Base-by-base conservation (phyloP, 2,113 vertebrate species). In the Patagioenas fasciata region DNA sequence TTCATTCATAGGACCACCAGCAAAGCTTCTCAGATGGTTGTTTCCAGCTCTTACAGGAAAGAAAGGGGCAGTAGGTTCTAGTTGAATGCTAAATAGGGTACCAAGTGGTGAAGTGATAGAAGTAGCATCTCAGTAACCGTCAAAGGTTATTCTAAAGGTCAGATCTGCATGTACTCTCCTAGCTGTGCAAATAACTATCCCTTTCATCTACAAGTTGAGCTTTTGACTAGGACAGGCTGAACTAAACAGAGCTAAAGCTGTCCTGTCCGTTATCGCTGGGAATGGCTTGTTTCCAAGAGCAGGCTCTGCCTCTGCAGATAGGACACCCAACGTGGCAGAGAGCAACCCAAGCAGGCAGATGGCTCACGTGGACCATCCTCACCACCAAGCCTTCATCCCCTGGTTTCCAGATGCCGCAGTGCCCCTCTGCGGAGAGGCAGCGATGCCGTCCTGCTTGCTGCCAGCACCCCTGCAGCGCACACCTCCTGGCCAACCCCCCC, bases 131-230 rank as follows among this genome's bases (percentile, higher is more conserved):
- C 89, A 6, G 0, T 86, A 77, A 53, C 42, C 34, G 56, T 72
- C 70, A 80, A 83, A 88, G 79, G 75, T 88, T 88, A 54, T 88
- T 93, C 56, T 70, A 86, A 89, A 95, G 89, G 87, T 89, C 93
- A 87, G 94, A 36, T 77, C 90, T 85, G 71, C 64, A 34, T 74
- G 72, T 95, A 48, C 90, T 75, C 86, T 88, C 50, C 87, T 25
- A 42, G 67, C 80, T 91, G 70, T 77, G 51, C 51, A 80, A 89
- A 80, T 21, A 94, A 74, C 79, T 65, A 24, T 67, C 80, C 77
- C 90, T 79, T 79, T 93, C 82, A 80, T 71, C 86, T 71, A 24
- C 60, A 58, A 53, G 58, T 72, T 71, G 54, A 91, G 72, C 48
- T 91, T 93, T 89, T 84, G 80, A 70, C 78, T 56, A 47, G 78